Evolutionary conservation across 2,797 vertebrate genomes (phyloP), one percentile per base, ranked within the genome.

Genomic region (Amniataba percoides): DNA sequence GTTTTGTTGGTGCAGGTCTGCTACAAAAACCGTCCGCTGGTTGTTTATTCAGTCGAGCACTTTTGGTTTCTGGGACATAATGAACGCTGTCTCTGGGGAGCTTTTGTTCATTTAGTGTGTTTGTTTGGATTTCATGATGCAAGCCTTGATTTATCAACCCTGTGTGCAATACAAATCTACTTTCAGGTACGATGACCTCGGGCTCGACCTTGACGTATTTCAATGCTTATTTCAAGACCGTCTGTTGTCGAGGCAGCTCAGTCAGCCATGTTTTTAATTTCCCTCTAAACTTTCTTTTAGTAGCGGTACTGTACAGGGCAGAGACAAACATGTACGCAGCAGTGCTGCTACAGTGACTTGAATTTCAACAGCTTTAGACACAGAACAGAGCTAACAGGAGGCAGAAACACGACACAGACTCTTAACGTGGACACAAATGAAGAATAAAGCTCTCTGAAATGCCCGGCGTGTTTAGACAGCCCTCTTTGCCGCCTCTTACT

Each of bases 351-450:
- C 42, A 46, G 40, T n/a, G 36, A 46, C 48, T 64, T 76, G 34
- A 75, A 75, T 63, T 68, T 43, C 6, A 74, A 62, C 36, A 57
- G 31, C 45, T 77, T 66, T 73, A n/a, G 51, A 58, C 23, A 3
- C 27, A 42, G 31, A 57, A 67, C 43, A 51, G 42, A 49, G 53
- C 40, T 55, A 71, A 73, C 31, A 2, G 27, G 31, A 58, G n/a
- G 36, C 43, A 57, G 56, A 52, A 56, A 56, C 59, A 42, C 12
- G 31, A 21, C 45, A 51, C 60, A 59, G 21, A 19, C 19, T 27
- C 31, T 25, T 25, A 31, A 39, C 39, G 15, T 49, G 57, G 45
- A 42, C 60, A 42, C 60, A 49, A 68, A 61, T 3, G 7, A 66
- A 43, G 25, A 27, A 5, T 25, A 25, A 34, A 27, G 61, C 69